phyloP scores from a whole-genome alignment of 2,113 vertebrate species.

The Mastomys coucha region DNA sequence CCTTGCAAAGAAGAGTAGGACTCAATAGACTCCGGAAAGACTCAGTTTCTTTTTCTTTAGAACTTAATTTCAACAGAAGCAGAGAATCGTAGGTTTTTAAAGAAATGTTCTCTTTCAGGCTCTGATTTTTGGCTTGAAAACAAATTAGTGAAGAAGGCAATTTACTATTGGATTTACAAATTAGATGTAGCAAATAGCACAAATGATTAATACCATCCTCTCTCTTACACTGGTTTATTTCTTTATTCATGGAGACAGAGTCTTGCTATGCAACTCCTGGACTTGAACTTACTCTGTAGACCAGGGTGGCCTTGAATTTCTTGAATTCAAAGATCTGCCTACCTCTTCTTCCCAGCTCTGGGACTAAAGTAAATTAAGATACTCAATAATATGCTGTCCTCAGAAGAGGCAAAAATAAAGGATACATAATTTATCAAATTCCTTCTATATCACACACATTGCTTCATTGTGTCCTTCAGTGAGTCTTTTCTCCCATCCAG shows the following conservation, averaged over 20 bases:
- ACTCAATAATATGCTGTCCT: conserved; percentile 7
- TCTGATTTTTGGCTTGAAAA: conserved; percentile 52
- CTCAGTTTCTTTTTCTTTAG: conserved; percentile 32
- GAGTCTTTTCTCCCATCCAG: neutral
- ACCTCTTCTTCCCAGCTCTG: neutral
- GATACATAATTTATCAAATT: neutral
- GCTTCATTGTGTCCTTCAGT: conserved; percentile 4
- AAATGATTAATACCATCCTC: neutral
- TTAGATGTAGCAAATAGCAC: neutral
- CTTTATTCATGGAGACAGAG: neutral
- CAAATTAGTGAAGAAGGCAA: neutral
- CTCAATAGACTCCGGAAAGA: neutral
- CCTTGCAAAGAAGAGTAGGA: conserved; percentile 42
- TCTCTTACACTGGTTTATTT: neutral
- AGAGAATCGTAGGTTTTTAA: neutral
- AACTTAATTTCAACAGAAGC: conserved; percentile 22
- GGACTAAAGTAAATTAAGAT: neutral
- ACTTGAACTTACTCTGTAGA: neutral
- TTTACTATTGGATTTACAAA: conserved; percentile 14
- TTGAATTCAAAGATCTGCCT: neutral
- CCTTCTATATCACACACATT: neutral
- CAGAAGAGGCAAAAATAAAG: conserved; percentile 24
- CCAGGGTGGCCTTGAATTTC: neutral
- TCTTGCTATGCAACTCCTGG: neutral
- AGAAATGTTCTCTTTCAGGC: neutral